Base-by-base conservation (phyloP, 2,888 invertebrate species). In the Drosophila diplacantha region DNA sequence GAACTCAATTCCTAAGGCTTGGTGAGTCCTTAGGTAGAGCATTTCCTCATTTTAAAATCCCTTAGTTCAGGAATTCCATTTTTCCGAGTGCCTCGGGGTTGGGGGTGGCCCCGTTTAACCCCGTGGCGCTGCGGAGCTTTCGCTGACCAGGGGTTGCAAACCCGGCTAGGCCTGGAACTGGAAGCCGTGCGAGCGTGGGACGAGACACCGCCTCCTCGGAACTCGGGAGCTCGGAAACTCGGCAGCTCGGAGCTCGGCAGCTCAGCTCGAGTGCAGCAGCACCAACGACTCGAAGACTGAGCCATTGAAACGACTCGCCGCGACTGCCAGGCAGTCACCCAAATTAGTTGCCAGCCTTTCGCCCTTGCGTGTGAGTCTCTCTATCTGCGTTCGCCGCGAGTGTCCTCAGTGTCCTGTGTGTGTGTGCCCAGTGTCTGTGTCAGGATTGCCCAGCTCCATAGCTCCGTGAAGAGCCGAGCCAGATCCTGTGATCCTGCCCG, bases 311-410 rank as follows among this genome's bases (percentile, higher is more conserved):
- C 24, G 44, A 24, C 47, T 50, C 50, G 54, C 26, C 38, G 62
- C 57, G 65, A 55, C 39, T 24, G 37, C 62, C 58, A 58, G 59
- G 56, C 74, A 78, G 70, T 78, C 78, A 78, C 83, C 81, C 77
- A 82, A 77, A 78, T 78, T 80, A 78, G 78, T 78, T 78, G 83
- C 75, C 78, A 78, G 73, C 78, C 81, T 82, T 82, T 77, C 81
- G 78, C 81, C 78, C 60, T 74, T 77, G 83, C 74, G 83, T 70
- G 74, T 77, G 77, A 80, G 56, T 77, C 74, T 77, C 56, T 52
- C 44, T 35, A 12, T 31, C 54, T 31, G 61, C 61, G 62, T 41
- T 35, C 41, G 35, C 31, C 52, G 62, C 35, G 50, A 29, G 37
- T 52, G 57, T 59, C 43, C 43, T 49, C 43, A 35, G 67, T 52